Conservation (phyloP, 2,888 invertebrate species). For the Tenthredo amoena region DNA sequence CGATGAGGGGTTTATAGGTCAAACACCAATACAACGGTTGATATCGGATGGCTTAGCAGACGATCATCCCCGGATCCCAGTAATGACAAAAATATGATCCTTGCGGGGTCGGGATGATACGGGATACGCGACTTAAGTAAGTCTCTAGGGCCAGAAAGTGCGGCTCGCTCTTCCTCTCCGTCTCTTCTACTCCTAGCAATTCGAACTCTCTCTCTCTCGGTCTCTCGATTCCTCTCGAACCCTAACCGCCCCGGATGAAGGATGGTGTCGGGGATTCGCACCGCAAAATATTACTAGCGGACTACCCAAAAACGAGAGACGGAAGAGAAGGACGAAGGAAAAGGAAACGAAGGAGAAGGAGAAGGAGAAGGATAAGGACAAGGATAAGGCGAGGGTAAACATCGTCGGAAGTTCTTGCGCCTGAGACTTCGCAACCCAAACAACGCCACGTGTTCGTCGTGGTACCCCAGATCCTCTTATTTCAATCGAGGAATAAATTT, state of each 20-base stretch:
- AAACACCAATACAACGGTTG: slow-evolving; percentile 45
- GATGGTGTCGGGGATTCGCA: slow-evolving; percentile 48
- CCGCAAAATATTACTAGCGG: slow-evolving; percentile 51
- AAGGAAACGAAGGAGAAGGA: neutral
- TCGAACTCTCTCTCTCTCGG: neutral
- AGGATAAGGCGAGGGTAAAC: slow-evolving; percentile 50
- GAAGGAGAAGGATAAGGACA: slow-evolving; percentile 8
- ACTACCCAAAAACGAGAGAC: slow-evolving; percentile 14
- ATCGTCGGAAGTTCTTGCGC: slow-evolving; percentile 43
- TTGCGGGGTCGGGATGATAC: slow-evolving; percentile 42
- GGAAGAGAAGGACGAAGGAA: neutral
- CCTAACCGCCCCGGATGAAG: slow-evolving; percentile 29
- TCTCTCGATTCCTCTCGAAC: slow-evolving; percentile 12
- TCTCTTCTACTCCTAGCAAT: neutral
- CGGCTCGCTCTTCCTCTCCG: neutral
- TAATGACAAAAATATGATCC: slow-evolving; percentile 56
- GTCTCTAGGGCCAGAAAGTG: slow-evolving; percentile 37
- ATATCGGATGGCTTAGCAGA: slow-evolving; percentile 40
- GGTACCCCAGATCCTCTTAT: neutral
- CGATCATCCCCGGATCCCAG: slow-evolving; percentile 52
- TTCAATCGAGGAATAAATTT: neutral
- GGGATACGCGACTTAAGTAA: slow-evolving; percentile 35
- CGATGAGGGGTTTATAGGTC: slow-evolving; percentile 48
- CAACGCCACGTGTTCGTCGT: slow-evolving; percentile 51
- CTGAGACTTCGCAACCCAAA: slow-evolving; percentile 52